Evolutionary conservation across 2,113 vertebrate genomes (phyloP), one percentile per base, ranked within the genome.

Genomic region (Periophthalmus modestus): DNA sequence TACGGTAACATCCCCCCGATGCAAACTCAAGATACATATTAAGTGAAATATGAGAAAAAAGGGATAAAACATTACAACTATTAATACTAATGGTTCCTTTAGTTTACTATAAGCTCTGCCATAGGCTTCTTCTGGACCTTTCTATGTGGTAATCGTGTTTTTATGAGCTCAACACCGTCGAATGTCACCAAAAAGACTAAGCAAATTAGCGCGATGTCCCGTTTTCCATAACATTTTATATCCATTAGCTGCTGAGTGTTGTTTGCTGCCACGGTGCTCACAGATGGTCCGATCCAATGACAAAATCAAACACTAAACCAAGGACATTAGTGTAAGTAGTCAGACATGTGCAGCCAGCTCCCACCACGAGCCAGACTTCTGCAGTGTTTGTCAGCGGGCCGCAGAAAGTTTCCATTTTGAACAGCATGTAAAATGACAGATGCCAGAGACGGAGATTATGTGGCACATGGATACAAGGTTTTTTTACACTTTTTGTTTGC

Each of bases 251-350:
- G 18, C 11, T 34, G 47, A 14, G 50, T 19, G 48, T 33, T 46
- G 19, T 48, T 59, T 69, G 36, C 14, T 50, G 23, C 69, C 52
- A 16, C 36, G 12, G 9, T 33, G 10, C 66, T 58, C 33, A 34
- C n/a, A 52, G 34, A 63, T 65, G 71, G 19, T 55, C 23, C 43
- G 4, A 79, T 62, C 14, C 19, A n/a, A 66, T 21, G 65, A 54
- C 59, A 52, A 75, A 80, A 67, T 63, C 28, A 14, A 14, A 59
- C 59, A 58, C 55, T 11, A 58, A 48, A 34, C 69, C 66, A 73
- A 70, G 34, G 61, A 69, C 77, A 50, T 55, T 16, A 19, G 58
- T 36, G 21, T 72, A 61, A 14, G n/a, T 34, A 28, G n/a, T 7
- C 47, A 57, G 55, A 21, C 28, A 36, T 66, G 14, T 47, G 19